These are phyloP conservation scores for Cryptotermes secundus DNA, from an alignment of 1,140 invertebrate genomes.

Conservation along the genomic window DNA sequence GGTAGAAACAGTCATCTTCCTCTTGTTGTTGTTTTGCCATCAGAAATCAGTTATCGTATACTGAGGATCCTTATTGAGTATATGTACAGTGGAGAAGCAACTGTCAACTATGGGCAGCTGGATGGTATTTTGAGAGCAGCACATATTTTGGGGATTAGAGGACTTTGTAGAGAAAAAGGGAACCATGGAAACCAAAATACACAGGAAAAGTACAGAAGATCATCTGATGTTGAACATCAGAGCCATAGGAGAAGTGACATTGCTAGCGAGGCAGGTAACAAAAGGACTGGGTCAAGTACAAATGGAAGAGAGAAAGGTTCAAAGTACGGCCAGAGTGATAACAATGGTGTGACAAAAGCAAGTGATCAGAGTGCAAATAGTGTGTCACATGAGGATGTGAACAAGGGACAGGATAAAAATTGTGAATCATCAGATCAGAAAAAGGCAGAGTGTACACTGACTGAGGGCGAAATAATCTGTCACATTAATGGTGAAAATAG, in stretches of 20 bases:
- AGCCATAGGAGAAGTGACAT: background rate
- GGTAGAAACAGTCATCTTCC: conserved; percentile 50
- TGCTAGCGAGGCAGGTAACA: background rate
- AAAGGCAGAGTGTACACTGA: background rate
- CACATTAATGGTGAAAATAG: background rate
- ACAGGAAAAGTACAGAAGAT: background rate
- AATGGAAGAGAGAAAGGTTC: background rate
- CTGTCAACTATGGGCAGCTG: conserved; percentile 78
- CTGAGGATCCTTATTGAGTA: conserved; percentile 80
- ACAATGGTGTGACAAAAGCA: background rate
- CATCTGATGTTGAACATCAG: background rate
- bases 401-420: background rate
- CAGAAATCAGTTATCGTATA: conserved; percentile 74
- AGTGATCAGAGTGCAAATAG: background rate
- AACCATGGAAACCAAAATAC: conserved; percentile 33
- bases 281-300: background rate
- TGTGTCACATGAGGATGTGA: background rate
- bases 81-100: conserved; percentile 83
- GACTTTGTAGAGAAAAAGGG: conserved; percentile 66
- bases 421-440: background rate
- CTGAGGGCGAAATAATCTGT: background rate
- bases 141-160: conserved; percentile 73
- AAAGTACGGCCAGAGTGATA: background rate
- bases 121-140: conserved; percentile 76
- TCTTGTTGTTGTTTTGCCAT: conserved; percentile 75